A percentile compares a stretch with the other conserved stretches of the same genome.
phyloP scores from a whole-genome alignment of 2,888 invertebrate species.

The Caenorhabditis sulstoni region DNA sequence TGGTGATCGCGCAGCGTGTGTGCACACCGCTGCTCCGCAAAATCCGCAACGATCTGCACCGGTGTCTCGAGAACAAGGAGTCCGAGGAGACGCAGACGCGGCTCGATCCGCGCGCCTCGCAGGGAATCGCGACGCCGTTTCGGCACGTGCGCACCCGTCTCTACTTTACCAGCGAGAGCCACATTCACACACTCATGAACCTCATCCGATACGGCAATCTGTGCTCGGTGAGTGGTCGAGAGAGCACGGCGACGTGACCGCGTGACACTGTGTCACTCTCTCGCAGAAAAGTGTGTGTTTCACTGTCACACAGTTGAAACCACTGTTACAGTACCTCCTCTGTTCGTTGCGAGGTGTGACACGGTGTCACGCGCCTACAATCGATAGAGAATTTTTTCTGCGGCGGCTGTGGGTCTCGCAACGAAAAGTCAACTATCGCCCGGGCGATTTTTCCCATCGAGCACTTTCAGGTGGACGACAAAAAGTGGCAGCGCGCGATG shows the following conservation, averaged over 20 bases:
- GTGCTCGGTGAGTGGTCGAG: constrained; percentile 71
- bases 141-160: constrained; percentile 97
- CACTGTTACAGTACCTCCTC: too few species aligned
- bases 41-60: constrained; percentile 66
- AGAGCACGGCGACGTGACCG: too few species aligned
- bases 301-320: too few species aligned
- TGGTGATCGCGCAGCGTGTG: constrained; percentile 96
- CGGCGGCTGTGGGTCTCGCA: too few species aligned
- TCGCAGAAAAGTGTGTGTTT: too few species aligned
- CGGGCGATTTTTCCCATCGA: not conserved
- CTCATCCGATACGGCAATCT: constrained; percentile 86
- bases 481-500: constrained; percentile 98
- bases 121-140: constrained; percentile 96
- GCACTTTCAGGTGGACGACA: constrained; percentile 87
- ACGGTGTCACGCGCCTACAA: too few species aligned
- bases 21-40: constrained; percentile 96
- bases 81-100: constrained; percentile 95
- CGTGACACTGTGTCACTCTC: too few species aligned
- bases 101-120: constrained; percentile 89
- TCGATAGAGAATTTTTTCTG: too few species aligned
- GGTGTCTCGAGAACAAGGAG: constrained; percentile 88
- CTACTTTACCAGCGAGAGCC: constrained; percentile 99
- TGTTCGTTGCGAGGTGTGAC: too few species aligned
- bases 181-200: constrained; percentile 97
- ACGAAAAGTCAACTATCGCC: too few species aligned